Percentiles rank a stretch among this genome's conserved stretches.
These are phyloP conservation scores for Eupithecia exiguata DNA, from an alignment of 2,888 invertebrate species.

Conservation along the genomic window DNA sequence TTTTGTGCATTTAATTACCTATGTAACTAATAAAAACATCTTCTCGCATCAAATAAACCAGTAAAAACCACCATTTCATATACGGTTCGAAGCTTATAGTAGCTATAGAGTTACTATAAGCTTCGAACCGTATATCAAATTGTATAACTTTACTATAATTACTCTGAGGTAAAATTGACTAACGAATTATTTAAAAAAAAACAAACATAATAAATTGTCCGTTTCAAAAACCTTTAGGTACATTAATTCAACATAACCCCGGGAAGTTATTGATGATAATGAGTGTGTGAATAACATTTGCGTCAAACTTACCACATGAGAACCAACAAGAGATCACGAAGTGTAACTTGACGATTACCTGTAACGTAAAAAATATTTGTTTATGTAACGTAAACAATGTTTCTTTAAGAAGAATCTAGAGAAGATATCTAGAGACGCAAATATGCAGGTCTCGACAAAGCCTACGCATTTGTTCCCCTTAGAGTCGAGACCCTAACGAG, in stretches of 20 bases:
- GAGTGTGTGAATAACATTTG: neutral
- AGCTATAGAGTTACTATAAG: too few species aligned
- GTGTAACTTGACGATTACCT: constrained; percentile 33
- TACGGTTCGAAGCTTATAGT: neutral
- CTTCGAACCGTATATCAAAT: neutral
- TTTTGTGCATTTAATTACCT: too few species aligned
- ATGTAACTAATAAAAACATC: too few species aligned
- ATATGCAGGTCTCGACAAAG: too few species aligned
- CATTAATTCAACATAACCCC: neutral
- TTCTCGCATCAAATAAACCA: too few species aligned
- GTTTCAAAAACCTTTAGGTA: neutral
- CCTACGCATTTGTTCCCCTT: too few species aligned
- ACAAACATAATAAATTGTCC: too few species aligned
- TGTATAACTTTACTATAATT: too few species aligned
- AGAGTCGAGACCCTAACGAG: too few species aligned
- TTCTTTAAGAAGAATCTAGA: too few species aligned
- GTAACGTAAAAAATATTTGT: constrained; percentile 32
- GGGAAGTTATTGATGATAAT: neutral
- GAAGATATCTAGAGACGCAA: too few species aligned
- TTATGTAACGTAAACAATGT: neutral
- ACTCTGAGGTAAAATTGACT: neutral
- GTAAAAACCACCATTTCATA: too few species aligned
- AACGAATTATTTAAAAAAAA: neutral
- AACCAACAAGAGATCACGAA: constrained; percentile 21
- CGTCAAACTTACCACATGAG: constrained; percentile 28